Conservation (phyloP, 2,113 vertebrate species). For the Micronycteris hirsuta region DNA sequence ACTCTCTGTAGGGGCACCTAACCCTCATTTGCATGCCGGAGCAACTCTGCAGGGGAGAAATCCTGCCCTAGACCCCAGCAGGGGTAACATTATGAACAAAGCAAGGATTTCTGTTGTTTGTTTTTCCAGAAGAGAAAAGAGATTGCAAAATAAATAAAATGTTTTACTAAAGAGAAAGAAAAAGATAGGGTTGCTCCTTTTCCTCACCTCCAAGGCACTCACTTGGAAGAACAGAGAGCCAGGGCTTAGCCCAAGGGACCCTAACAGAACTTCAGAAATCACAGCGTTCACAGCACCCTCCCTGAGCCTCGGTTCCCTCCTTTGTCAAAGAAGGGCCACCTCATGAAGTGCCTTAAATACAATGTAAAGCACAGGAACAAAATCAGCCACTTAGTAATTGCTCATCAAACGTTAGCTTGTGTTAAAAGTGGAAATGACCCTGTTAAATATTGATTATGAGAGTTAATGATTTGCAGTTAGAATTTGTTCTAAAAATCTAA, state of each 20-base stretch:
- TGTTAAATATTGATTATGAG: background rate
- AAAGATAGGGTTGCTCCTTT: background rate
- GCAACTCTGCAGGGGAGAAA: background rate
- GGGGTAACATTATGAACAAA: constrained; percentile 13
- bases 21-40: background rate
- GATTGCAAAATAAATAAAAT: constrained; percentile 14
- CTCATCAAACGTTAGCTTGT: background rate
- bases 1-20: background rate
- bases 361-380: background rate
- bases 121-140: constrained; percentile 51
- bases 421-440: background rate
- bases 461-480: background rate
- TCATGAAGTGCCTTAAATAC: background rate
- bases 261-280: background rate
- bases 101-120: constrained; percentile 47
- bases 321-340: background rate
- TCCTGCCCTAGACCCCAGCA: background rate
- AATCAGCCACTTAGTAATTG: background rate
- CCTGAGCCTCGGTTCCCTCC: background rate
- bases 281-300: background rate
- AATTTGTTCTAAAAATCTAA: background rate
- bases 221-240: background rate
- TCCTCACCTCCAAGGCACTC: background rate
- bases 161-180: constrained; percentile 20
- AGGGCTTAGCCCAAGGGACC: background rate